Conservation (phyloP, 2,888 invertebrate species). For the Anthrax anthrax region DNA sequence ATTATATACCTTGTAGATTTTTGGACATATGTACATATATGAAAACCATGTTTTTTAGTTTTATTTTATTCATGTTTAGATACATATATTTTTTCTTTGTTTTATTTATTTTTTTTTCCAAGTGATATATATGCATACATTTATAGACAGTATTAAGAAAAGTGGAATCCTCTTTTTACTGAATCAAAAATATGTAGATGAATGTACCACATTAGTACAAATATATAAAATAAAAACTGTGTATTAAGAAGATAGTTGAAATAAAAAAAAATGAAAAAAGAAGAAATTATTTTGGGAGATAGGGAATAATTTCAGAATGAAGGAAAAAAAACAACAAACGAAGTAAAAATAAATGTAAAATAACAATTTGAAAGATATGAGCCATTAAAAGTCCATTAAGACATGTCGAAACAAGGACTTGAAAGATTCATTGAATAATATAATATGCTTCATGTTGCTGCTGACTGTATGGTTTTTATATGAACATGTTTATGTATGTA, state of each 20-base stretch:
- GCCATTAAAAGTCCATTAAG: constrained; percentile 13
- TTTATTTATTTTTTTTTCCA: background rate
- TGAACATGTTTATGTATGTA: no score
- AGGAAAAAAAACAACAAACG: background rate
- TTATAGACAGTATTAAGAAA: no score
- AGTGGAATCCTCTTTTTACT: no score
- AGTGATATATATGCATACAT: no score
- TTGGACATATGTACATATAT: no score
- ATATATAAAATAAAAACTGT: no score
- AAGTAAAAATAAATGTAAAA: background rate
- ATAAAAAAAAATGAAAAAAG: no score
- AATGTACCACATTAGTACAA: no score
- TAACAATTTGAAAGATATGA: constrained; percentile 6
- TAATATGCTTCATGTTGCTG: background rate
- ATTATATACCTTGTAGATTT: no score
- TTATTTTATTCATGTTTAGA: background rate
- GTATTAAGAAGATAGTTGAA: no score
- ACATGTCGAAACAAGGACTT: constrained; percentile 9
- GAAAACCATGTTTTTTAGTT: background rate
- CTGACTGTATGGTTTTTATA: background rate
- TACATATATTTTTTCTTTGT: background rate
- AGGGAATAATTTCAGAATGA: background rate
- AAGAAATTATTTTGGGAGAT: background rate
- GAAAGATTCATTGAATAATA: constrained; percentile 1
- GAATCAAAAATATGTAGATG: no score